Percentiles rank a stretch among this genome's conserved stretches.
Evolutionary conservation across 2,888 invertebrate species (phyloP).

Genomic region (Epirrita christyi): DNA sequence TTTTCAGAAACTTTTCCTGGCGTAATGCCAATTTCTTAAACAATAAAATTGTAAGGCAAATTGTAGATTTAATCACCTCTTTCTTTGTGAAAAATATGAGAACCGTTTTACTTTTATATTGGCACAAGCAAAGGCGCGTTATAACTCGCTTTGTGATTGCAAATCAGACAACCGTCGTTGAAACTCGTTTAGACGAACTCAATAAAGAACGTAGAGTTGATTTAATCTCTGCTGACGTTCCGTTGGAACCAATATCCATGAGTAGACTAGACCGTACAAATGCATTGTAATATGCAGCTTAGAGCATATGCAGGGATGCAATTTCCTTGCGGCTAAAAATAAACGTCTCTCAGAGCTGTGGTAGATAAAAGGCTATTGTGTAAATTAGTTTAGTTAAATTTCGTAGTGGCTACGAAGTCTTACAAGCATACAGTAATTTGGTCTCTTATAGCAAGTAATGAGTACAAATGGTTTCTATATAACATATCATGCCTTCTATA

Average conservation of each 20-base stretch:
- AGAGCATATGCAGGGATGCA: no score
- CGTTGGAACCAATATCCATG: slow-evolving; percentile 14
- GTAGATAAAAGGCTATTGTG: no score
- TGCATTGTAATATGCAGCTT: no score
- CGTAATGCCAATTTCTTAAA: slow-evolving; percentile 8
- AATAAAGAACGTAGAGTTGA: slow-evolving; percentile 15
- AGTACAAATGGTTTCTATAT: no score
- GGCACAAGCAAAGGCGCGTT: slow-evolving; percentile 17
- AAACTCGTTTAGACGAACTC: slow-evolving; percentile 25
- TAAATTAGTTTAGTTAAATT: no score
- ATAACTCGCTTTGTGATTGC: slow-evolving; percentile 22
- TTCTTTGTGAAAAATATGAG: slow-evolving; percentile 8
- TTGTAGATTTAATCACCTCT: slow-evolving; percentile 7
- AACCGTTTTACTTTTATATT: slow-evolving; percentile 17
- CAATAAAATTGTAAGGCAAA: slow-evolving; percentile 7
- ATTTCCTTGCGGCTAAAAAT: not conserved
- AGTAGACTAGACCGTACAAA: slow-evolving; percentile 1
- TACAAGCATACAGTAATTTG: no score
- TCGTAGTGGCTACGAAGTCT: no score
- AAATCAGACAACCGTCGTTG: slow-evolving; percentile 23
- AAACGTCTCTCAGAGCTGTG: no score
- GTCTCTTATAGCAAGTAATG: no score
- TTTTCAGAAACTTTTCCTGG: slow-evolving; percentile 14
- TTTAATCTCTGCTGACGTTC: slow-evolving; percentile 11
- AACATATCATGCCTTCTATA: no score